Evolutionary conservation across 2,888 invertebrate species (phyloP).

Genomic region (Amblyteles armatorius): DNA sequence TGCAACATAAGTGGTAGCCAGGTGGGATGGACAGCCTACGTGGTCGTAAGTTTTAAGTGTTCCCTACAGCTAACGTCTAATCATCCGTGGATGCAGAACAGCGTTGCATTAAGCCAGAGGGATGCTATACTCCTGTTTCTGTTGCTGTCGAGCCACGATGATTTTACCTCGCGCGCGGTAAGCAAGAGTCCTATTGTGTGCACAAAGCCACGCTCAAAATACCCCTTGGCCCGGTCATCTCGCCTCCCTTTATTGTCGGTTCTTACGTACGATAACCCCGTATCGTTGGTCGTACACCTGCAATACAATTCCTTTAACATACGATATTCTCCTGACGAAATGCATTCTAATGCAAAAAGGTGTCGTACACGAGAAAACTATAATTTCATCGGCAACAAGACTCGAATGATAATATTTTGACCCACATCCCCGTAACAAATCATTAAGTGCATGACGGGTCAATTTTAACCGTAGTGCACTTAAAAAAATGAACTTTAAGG

Average conservation of each 20-base stretch:
- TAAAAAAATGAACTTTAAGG: neutral
- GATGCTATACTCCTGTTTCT: constrained; percentile 18
- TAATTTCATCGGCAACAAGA: neutral
- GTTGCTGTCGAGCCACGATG: constrained; percentile 41
- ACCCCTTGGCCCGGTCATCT: constrained; percentile 61
- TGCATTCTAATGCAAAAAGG: neutral
- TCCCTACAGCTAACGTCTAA: neutral
- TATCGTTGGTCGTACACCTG: neutral
- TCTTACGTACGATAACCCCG: constrained; percentile 42
- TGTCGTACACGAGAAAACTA: neutral
- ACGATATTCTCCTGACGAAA: neutral
- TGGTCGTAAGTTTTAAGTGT: constrained; percentile 42
- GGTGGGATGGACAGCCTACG: constrained; percentile 27
- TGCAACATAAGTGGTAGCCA: constrained; percentile 20
- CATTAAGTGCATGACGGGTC: too few species aligned
- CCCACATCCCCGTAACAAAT: too few species aligned
- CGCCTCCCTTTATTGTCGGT: constrained; percentile 41
- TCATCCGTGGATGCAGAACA: constrained; percentile 7
- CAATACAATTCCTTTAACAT: neutral
- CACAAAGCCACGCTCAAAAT: constrained; percentile 55
- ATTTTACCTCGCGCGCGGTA: constrained; percentile 37
- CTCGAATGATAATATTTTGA: neutral
- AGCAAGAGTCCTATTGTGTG: constrained; percentile 55
- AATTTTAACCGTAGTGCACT: neutral
- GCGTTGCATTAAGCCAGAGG: constrained; percentile 18